Evolutionary conservation across 2,113 vertebrate genomes (phyloP), one percentile per base, ranked within the genome.

Genomic region (Anolis carolinensis): DNA sequence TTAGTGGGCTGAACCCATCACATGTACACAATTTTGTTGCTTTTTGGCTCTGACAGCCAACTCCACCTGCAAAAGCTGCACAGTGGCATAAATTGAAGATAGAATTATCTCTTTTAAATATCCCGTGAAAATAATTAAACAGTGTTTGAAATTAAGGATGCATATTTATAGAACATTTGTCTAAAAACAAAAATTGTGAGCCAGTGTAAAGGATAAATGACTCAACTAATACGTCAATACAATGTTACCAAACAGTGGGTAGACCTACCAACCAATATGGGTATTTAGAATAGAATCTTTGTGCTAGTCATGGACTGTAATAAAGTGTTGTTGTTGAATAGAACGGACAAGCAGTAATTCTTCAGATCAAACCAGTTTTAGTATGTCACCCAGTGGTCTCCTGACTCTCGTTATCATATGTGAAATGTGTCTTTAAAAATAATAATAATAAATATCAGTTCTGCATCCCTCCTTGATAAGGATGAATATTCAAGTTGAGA

Each of bases 11-110:
- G 16, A 59, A 59, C 14, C 55, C 55, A 59, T 59, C 14, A 59
- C 55, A 59, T 59, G 55, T 14, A 59, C 3, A 59, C 55, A 13
- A 59, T 59, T 59, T 16, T 2, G 3, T 18, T 59, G 55, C 55
- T 16, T 16, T 59, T 59, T 59, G 55, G 13, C 55, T 16, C 55
- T 59, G 55, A 59, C 18, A 16, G 3, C 18, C 55, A 13, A 59
- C 55, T 59, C 55, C 74, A n/a, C 7, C 74, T 44, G 72, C 36
- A 74, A 59, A 18, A 59, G 88, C 59, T 82, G 50, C 78, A 92
- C 13, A 77, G 77, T 87, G 92, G 79, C 73, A 74, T 71, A 92
- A 91, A 88, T 27, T 68, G 75, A 74, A 67, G 74, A 0, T 27
- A 73, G 4, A 86, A 82, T 52, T 7, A 34, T 52, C 32, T 44